A percentile compares a stretch with the other conserved stretches of the same genome.
phyloP scores from a whole-genome alignment of 53 echinoderm and acorn worm genomes.

The Patiria pectinifera region DNA sequence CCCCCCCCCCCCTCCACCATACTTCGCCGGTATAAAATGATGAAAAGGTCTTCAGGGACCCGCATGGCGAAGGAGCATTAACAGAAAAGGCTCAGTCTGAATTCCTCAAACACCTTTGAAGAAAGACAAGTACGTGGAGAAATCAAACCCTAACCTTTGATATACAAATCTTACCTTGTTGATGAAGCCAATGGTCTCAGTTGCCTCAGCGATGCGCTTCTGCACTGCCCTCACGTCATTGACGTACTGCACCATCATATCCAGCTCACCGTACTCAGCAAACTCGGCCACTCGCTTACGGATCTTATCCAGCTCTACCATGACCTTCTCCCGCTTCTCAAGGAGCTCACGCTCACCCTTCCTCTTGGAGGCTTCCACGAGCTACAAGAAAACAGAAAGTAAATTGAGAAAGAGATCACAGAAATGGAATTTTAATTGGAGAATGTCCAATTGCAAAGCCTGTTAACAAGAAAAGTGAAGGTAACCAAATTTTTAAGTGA shows the following conservation, averaged over 20 bases:
- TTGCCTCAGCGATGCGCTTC: conserved; percentile 89
- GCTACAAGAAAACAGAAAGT: conserved; percentile 41
- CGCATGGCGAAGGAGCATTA: no score
- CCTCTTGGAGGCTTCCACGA: conserved; percentile 94
- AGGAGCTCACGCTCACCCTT: conserved; percentile 94
- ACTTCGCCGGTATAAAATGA: no score
- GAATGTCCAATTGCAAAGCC: no score
- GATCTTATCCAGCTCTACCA: conserved; percentile 97
- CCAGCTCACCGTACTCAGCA: conserved; percentile 97
- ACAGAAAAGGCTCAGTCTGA: not conserved
- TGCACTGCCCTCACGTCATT: conserved; percentile 97
- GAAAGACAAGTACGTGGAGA: not conserved
- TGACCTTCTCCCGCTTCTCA: conserved; percentile 96
- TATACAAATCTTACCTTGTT: conserved; percentile 79
- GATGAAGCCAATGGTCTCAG: conserved; percentile 89
- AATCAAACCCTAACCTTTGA: not conserved
- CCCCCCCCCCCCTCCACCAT: no score
- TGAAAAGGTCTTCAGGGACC: no score
- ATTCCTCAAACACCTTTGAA: not conserved
- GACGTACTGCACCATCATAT: conserved; percentile 99
- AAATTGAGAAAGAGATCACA: not conserved
- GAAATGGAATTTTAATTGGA: no score
- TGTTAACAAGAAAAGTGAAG: no score
- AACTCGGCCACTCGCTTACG: conserved; percentile 93
- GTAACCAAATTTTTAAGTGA: no score